These are phyloP conservation scores for Apamea anceps DNA, from an alignment of 2,888 invertebrate genomes.

Conservation along the genomic window DNA sequence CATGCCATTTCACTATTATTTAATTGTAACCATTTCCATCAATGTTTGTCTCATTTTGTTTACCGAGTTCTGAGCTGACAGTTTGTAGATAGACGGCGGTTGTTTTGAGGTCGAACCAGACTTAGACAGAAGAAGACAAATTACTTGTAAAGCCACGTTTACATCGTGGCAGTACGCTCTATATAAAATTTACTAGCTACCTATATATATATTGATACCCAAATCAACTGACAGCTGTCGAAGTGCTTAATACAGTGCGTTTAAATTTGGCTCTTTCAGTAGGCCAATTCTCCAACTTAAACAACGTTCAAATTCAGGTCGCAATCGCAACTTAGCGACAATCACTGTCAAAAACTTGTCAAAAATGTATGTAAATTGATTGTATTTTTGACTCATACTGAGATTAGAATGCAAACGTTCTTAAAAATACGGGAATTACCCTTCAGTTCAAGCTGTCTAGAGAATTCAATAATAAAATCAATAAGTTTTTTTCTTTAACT, in stretches of 20 bases:
- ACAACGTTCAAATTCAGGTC: background rate
- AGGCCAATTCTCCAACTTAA: background rate
- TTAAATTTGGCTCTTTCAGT: background rate
- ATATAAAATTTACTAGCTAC: conserved; percentile 2
- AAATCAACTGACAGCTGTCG: background rate
- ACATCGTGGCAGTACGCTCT: conserved; percentile 8
- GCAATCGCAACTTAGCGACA: too few relatives aligned
- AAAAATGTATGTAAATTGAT: background rate
- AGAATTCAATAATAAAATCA: background rate
- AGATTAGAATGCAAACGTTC: background rate
- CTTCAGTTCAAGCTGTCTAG: background rate
- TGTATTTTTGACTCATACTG: background rate
- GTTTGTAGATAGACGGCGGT: conserved; percentile 45
- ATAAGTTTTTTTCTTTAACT: background rate
- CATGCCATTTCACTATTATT: conserved; percentile 45
- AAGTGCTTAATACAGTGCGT: background rate
- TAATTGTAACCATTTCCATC: conserved; percentile 36
- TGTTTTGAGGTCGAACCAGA: conserved; percentile 53
- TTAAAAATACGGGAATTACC: background rate
- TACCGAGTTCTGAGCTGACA: conserved; percentile 39
- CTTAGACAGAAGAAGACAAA: conserved; percentile 56
- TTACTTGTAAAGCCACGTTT: conserved; percentile 33
- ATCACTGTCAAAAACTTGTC: too few relatives aligned
- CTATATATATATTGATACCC: background rate
- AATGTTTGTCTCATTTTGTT: conserved; percentile 48